These are phyloP conservation scores for Pegea sp. DNA, from an alignment of 23 tunicate species.

Conservation along the genomic window DNA sequence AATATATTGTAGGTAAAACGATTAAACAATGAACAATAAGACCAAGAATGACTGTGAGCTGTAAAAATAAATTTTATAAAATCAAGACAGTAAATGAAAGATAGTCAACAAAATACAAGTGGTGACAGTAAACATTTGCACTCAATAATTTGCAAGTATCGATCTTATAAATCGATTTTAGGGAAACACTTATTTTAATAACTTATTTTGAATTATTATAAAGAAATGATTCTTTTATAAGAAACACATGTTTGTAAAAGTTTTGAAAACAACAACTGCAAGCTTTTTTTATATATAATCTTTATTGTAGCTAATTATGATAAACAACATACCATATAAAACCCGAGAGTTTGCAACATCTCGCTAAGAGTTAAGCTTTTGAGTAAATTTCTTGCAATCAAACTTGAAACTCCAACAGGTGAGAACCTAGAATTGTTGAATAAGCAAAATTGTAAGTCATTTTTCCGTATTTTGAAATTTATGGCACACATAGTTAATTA, in stretches of 20 bases:
- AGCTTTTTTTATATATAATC: too few relatives aligned
- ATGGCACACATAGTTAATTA: too few relatives aligned
- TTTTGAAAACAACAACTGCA: too few relatives aligned
- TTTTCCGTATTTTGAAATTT: not conserved
- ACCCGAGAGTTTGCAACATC: constrained; percentile 23
- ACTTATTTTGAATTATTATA: not conserved
- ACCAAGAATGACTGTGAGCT: constrained; percentile 66
- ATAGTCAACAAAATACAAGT: too few relatives aligned
- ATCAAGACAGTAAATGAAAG: too few relatives aligned
- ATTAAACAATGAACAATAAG: constrained; percentile 38
- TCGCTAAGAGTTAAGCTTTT: constrained; percentile 16
- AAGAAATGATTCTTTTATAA: not conserved
- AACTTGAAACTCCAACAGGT: constrained; percentile 64
- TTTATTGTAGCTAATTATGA: too few relatives aligned
- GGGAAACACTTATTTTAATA: too few relatives aligned
- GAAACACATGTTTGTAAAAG: not conserved
- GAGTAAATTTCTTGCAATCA: constrained; percentile 69
- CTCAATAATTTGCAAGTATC: too few relatives aligned
- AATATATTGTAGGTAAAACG: constrained; percentile 47
- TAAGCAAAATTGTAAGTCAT: not conserved
- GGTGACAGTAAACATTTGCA: too few relatives aligned
- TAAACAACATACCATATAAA: constrained; percentile 75
- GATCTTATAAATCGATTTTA: too few relatives aligned
- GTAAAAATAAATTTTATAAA: not conserved
- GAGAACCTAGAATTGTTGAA: constrained; percentile 50